Evolutionary conservation across 2,113 vertebrate genomes (phyloP).

Genomic region (Turdus rufiventris): DNA sequence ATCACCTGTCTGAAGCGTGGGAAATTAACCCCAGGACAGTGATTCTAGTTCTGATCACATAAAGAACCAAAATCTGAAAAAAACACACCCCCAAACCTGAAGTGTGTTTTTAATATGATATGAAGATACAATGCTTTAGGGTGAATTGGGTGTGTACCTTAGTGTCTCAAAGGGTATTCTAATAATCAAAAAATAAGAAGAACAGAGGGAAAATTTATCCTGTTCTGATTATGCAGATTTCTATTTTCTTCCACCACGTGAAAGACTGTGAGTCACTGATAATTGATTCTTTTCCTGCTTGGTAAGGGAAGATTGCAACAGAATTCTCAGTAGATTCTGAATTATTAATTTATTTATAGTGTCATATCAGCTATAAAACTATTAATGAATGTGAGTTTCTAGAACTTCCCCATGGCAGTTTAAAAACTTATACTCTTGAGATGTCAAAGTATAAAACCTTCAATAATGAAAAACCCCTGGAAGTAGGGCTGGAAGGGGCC

Average conservation of each 20-base stretch:
- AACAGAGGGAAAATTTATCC: background rate
- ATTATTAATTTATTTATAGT: conserved; percentile 65
- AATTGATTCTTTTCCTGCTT: conserved; percentile 15
- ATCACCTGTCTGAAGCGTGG: background rate
- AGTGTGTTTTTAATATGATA: background rate
- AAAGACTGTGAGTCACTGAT: background rate
- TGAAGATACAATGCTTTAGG: background rate
- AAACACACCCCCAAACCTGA: fast-evolving
- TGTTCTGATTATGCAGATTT: background rate
- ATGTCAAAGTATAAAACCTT: conserved; percentile 34
- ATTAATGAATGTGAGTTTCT: conserved; percentile 56
- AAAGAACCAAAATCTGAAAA: background rate
- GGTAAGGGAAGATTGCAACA: background rate
- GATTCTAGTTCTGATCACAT: background rate
- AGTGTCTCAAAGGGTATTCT: background rate
- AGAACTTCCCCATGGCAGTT: conserved; percentile 38
- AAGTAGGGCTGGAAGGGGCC: conserved; percentile 43
- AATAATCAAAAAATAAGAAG: background rate
- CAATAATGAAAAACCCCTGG: conserved; percentile 46
- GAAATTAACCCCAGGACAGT: background rate
- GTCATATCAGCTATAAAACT: conserved; percentile 54
- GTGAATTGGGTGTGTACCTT: background rate
- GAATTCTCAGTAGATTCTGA: conserved; percentile 44
- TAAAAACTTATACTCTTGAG: conserved; percentile 39
- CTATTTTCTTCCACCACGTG: background rate